Conservation (phyloP, 1,140 invertebrate genomes). For the Ditylenchus dipsaci region DNA sequence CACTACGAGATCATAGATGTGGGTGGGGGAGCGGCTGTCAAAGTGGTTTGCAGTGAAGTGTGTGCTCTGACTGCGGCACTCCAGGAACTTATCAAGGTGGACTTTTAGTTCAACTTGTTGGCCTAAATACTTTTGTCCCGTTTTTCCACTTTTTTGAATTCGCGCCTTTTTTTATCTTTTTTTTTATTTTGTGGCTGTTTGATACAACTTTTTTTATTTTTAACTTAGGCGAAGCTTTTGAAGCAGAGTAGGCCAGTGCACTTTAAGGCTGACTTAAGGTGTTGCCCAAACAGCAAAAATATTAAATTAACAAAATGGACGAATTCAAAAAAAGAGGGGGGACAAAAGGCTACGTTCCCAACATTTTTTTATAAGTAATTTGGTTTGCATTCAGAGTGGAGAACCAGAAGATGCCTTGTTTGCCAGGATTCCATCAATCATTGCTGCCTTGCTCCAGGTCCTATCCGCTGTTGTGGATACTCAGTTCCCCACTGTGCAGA, state of each 20-base stretch:
- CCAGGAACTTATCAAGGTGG: slow-evolving; percentile 47
- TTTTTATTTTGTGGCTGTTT: neutral
- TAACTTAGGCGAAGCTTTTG: too few relatives aligned
- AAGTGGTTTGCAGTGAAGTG: slow-evolving; percentile 41
- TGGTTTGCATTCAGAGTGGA: slow-evolving; percentile 32
- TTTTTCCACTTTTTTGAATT: neutral
- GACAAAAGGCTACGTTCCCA: too few relatives aligned
- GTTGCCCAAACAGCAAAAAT: too few relatives aligned
- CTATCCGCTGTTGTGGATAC: slow-evolving; percentile 47
- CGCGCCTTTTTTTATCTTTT: neutral
- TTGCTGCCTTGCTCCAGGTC: slow-evolving; percentile 37
- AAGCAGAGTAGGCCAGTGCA: too few relatives aligned
- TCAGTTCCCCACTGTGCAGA: slow-evolving; percentile 47
- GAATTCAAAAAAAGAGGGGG: too few relatives aligned
- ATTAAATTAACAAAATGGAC: too few relatives aligned
- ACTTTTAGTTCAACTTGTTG: neutral
- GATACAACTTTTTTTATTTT: too few relatives aligned
- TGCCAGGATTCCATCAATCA: slow-evolving; percentile 39
- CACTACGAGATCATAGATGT: slow-evolving; percentile 37
- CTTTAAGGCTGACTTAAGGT: too few relatives aligned
- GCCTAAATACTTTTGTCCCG: neutral
- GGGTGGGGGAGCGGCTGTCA: slow-evolving; percentile 44
- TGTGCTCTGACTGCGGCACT: slow-evolving; percentile 50
- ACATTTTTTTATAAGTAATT: too few relatives aligned
- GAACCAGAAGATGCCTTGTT: slow-evolving; percentile 50